These are phyloP conservation scores for Pogonognathellus flavescens DNA, from an alignment of 1,140 invertebrate genomes.

Conservation along the genomic window DNA sequence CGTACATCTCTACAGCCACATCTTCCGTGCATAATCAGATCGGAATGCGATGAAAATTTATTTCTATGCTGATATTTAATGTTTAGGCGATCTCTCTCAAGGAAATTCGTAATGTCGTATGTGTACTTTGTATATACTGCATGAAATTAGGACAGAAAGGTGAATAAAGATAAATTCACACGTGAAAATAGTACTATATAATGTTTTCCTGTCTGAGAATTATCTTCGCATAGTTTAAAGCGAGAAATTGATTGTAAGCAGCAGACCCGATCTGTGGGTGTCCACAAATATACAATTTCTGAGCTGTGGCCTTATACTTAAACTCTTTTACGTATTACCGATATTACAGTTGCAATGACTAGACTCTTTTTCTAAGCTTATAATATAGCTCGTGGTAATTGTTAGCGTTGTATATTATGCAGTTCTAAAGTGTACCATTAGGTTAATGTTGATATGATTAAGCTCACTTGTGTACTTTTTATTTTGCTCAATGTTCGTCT, in stretches of 20 bases:
- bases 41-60: slow-evolving; percentile 40
- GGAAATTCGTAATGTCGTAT: background rate
- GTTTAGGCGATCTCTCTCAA: too few species aligned
- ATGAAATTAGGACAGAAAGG: slow-evolving; percentile 34
- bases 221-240: background rate
- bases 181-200: background rate
- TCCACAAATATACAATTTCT: slow-evolving; percentile 58
- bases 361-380: too few species aligned
- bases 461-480: background rate
- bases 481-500: background rate
- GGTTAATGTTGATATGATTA: slow-evolving; percentile 40
- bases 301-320: background rate
- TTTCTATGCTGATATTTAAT: background rate
- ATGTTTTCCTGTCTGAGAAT: slow-evolving; percentile 12
- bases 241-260: slow-evolving; percentile 29
- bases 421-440: background rate
- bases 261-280: slow-evolving; percentile 39
- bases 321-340: background rate
- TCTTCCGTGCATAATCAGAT: background rate
- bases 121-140: background rate
- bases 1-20: background rate
- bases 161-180: slow-evolving; percentile 33
- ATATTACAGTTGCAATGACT: too few species aligned
- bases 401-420: too few species aligned
- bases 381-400: too few species aligned